phyloP scores from a whole-genome alignment of 2,113 vertebrate species.

The Nycticorax nycticorax region DNA sequence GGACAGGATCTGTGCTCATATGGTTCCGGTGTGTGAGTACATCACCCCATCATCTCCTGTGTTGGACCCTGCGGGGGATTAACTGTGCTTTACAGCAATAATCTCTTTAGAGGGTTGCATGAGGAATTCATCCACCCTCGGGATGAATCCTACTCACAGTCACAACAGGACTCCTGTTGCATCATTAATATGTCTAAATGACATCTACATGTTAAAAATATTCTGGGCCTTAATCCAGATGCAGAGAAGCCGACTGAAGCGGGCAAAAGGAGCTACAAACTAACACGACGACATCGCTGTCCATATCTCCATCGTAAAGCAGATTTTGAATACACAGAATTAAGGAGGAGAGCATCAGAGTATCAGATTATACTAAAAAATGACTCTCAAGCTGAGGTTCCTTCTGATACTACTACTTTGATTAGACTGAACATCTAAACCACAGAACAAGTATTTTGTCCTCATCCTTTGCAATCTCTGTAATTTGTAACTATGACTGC shows the following conservation, averaged over 20 bases:
- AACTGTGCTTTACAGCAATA: neutral
- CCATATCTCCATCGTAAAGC: rapidly evolving
- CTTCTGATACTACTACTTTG: neutral
- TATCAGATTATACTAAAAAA: neutral
- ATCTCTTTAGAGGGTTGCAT: neutral
- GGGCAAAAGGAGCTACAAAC: neutral
- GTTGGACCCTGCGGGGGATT: neutral
- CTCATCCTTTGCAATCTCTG: neutral
- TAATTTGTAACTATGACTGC: neutral
- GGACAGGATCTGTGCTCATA: neutral
- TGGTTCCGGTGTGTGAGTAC: rapidly evolving
- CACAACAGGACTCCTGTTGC: neutral
- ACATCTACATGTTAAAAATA: neutral
- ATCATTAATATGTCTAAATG: neutral
- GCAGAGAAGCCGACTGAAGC: rapidly evolving
- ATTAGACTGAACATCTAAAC: neutral
- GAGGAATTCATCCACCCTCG: neutral
- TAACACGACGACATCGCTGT: rapidly evolving
- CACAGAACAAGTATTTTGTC: neutral
- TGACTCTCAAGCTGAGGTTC: neutral
- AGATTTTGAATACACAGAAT: neutral
- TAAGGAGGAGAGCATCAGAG: neutral
- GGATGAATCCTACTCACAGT: neutral
- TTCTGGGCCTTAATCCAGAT: neutral
- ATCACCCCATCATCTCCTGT: neutral